Conservation (phyloP, 2,888 invertebrate species). For the Dioctria linearis region DNA sequence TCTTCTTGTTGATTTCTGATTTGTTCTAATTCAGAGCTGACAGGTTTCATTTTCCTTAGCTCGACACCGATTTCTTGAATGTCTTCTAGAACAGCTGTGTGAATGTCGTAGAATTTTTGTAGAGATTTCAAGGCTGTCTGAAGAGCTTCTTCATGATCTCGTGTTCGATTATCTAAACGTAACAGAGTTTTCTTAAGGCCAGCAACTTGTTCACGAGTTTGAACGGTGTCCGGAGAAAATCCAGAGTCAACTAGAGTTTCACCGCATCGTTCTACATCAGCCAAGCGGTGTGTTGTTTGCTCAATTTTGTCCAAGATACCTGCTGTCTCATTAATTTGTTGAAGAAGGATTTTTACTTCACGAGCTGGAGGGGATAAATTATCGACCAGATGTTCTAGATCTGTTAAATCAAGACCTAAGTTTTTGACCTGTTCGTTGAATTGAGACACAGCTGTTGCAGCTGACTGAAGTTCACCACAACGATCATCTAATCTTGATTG, state of each 20-base stretch:
- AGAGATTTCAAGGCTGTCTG: conserved; percentile 83
- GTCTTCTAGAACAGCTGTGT: conserved; percentile 82
- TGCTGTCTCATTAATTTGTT: conserved; percentile 86
- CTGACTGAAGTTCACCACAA: conserved; percentile 85
- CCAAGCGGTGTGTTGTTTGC: conserved; percentile 77
- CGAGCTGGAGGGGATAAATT: conserved; percentile 89
- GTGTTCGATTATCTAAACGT: conserved; percentile 85
- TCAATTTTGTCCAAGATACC: conserved; percentile 79
- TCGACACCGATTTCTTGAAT: conserved; percentile 84
- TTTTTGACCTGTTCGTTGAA: conserved; percentile 91
- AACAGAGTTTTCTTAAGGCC: conserved; percentile 84
- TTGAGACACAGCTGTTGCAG: conserved; percentile 87
- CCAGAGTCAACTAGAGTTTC: conserved; percentile 87
- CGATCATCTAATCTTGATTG: conserved; percentile 84
- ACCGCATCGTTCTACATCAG: conserved; percentile 80
- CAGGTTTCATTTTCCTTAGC: conserved; percentile 85
- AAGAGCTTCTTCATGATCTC: conserved; percentile 84
- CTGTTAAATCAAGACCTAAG: conserved; percentile 82
- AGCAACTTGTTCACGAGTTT: conserved; percentile 85
- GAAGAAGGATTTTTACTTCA: conserved; percentile 87
- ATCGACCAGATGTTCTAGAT: conserved; percentile 88
- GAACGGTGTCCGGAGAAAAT: conserved; percentile 86
- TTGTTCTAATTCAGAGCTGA: conserved; percentile 92
- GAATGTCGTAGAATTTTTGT: conserved; percentile 87
- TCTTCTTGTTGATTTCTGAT: conserved; percentile 94